phyloP scores from a whole-genome alignment of 2,113 vertebrate species.

The Callorhinus ursinus region DNA sequence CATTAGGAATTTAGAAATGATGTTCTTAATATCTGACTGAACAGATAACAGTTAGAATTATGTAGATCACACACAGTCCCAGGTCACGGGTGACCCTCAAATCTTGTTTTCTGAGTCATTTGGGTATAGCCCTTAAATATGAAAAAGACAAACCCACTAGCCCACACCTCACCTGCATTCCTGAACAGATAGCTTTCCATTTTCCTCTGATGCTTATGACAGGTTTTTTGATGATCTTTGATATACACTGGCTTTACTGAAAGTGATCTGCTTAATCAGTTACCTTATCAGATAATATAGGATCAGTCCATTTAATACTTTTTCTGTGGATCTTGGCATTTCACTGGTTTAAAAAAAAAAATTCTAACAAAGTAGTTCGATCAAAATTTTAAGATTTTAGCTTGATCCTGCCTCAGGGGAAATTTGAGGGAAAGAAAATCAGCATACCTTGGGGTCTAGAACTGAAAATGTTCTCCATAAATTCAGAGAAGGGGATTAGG shows the following conservation, averaged over 20 bases:
- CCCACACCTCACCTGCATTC: background rate
- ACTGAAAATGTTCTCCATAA: background rate
- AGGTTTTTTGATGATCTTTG: background rate
- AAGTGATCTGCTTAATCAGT: background rate
- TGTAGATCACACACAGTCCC: background rate
- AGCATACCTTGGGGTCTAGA: background rate
- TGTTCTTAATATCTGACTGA: background rate
- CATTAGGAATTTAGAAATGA: background rate
- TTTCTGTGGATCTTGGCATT: background rate
- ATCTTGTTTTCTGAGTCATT: background rate
- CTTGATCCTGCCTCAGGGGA: background rate
- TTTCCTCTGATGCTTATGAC: background rate
- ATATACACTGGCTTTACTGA: background rate
- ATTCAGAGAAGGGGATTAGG: background rate
- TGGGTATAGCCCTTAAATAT: background rate
- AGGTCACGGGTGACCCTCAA: background rate
- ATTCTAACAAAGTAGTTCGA: background rate
- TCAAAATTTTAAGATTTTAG: background rate
- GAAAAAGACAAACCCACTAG: background rate
- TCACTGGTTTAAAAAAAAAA: background rate
- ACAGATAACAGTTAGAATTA: background rate
- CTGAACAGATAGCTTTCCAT: background rate
- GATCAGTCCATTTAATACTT: background rate
- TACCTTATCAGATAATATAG: background rate
- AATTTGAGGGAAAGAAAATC: constrained; percentile 29